Conservation (phyloP, 2,888 invertebrate species). For the Yponomeuta plumbellus region DNA sequence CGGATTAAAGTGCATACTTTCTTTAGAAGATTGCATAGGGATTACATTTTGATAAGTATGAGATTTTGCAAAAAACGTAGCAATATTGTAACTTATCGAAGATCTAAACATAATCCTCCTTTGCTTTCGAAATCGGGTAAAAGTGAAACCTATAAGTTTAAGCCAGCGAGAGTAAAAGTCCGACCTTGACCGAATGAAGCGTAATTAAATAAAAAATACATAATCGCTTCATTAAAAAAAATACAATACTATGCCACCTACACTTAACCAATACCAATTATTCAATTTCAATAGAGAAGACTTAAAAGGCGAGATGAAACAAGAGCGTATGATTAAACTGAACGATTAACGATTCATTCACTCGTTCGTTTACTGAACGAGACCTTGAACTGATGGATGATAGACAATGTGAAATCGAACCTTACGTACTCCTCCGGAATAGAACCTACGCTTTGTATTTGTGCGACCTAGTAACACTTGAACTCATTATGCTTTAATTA, state of each 20-base stretch:
- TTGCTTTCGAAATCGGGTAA: background rate
- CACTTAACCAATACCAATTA: constrained; percentile 2
- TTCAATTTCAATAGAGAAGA: constrained; percentile 12
- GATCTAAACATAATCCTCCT: background rate
- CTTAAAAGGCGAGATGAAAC: constrained; percentile 23
- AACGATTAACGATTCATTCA: constrained; percentile 20
- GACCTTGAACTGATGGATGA: constrained; percentile 34
- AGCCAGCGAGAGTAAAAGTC: background rate
- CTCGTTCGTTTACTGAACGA: constrained; percentile 31
- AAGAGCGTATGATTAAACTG: constrained; percentile 32
- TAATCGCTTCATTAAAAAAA: constrained; percentile 4
- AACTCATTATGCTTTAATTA: background rate
- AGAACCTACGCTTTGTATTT: constrained; percentile 33
- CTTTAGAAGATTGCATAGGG: too few relatives aligned
- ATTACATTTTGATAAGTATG: too few relatives aligned
- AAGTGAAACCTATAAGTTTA: background rate
- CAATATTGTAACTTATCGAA: too few relatives aligned
- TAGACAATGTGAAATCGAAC: constrained; percentile 38
- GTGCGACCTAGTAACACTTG: background rate
- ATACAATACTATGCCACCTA: background rate
- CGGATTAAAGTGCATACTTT: too few relatives aligned
- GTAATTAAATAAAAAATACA: background rate
- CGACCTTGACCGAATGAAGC: background rate
- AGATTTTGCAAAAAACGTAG: too few relatives aligned
- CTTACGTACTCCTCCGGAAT: constrained; percentile 36